These are phyloP conservation scores for Petromus typicus DNA, from an alignment of 2,113 vertebrate genomes.

Conservation along the genomic window DNA sequence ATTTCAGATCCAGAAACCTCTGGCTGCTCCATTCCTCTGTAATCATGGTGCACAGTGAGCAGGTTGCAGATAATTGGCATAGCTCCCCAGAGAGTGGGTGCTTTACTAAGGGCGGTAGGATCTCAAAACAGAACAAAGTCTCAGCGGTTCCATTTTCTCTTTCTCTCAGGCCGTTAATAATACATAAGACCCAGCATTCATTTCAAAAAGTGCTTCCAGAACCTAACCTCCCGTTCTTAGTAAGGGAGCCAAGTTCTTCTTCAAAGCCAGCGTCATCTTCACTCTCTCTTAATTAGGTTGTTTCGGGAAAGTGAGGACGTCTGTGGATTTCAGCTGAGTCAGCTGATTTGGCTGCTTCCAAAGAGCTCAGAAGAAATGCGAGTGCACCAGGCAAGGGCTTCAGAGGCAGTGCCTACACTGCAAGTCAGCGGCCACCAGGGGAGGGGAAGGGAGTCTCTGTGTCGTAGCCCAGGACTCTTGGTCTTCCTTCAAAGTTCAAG, in stretches of 20 bases:
- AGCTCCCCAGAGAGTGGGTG: not conserved
- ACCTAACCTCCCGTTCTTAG: not conserved
- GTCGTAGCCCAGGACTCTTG: fast-evolving
- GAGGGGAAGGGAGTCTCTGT: fast-evolving
- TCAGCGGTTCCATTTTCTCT: not conserved
- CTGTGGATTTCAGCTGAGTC: not conserved
- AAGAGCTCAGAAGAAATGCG: not conserved
- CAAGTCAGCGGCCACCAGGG: not conserved
- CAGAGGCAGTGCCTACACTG: not conserved
- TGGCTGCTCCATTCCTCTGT: not conserved
- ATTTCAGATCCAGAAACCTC: not conserved
- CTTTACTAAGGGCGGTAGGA: not conserved
- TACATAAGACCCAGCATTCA: not conserved
- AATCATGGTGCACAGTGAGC: not conserved
- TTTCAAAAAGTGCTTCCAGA: not conserved
- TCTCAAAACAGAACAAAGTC: not conserved
- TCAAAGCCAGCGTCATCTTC: not conserved
- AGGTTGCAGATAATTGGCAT: not conserved
- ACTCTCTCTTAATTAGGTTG: conserved; percentile 22
- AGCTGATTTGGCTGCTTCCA: not conserved
- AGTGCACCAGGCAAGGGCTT: too few species aligned
- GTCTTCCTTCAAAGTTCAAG: not conserved
- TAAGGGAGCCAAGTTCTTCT: not conserved
- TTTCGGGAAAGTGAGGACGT: conserved; percentile 4
- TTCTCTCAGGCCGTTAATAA: not conserved